Evolutionary conservation across 2,113 vertebrate species (phyloP), one percentile per base, ranked within the genome.

Genomic region (Zosterops japonicus): DNA sequence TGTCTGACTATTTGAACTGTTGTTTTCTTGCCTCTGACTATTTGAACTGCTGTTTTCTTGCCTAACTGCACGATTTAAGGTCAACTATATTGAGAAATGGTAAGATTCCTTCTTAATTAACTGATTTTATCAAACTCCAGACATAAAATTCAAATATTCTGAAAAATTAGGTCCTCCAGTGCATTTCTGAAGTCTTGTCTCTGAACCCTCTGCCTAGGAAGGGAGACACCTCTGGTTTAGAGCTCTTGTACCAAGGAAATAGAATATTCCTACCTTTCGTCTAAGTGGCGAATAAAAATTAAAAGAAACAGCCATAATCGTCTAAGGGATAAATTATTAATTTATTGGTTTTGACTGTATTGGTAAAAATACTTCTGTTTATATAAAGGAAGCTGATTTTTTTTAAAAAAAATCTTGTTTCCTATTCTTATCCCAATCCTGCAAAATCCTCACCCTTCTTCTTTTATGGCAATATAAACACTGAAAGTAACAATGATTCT

Each of bases 101-200:
- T 81, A 87, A 78, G 27, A 86, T 90, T 94, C 83, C 56, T 90
- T 83, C 23, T 15, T 88, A 83, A 90, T 92, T 83, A 90, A 59
- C 64, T 70, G 85, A 89, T 90, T 59, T 77, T 81, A 93, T 90
- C 90, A 55, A 95, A 63, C 49, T 65, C 56, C n/a, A 87, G 63
- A 61, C 7, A 91, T 41, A 57, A 94, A 92, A 72, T 65, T 69
- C 20, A 90, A 71, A 85, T 65, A 49, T 67, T 79, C n/a, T 64
- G 42, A 82, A 89, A 93, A 94, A 85, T 52, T 35, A 25, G 8
- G n/a, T 82, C 57, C 31, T 53, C 12, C 33, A 65, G 53, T 88
- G 78, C 25, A 52, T 29, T 55, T 92, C 27, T 71, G 23, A 46
- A 44, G 11, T 23, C 14, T 2, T 83, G 49, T 12, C 42, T 59